Conservation (phyloP, 2,797 vertebrate species). For the Acestrorhynchus altus region DNA sequence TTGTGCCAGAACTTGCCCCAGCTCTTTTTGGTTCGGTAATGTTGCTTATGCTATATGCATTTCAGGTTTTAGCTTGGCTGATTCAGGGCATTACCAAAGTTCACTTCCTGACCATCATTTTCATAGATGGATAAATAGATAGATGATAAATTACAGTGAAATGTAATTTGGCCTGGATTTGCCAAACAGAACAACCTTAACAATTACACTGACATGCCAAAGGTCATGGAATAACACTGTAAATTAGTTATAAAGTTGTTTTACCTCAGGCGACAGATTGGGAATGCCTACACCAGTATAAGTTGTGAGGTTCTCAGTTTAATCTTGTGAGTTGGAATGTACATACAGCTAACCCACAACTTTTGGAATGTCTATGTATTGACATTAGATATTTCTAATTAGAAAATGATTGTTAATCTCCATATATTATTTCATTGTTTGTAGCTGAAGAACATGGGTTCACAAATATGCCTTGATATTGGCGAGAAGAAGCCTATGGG, state of each 20-base stretch:
- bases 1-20: slow-evolving; percentile 82
- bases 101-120: neutral
- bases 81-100: neutral
- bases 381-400: neutral
- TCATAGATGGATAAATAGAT: no score
- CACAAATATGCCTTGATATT: slow-evolving; percentile 75
- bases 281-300: no score
- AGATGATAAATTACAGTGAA: neutral
- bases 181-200: neutral
- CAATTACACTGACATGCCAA: no score
- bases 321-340: no score
- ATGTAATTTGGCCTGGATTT: slow-evolving; percentile 14
- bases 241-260: no score
- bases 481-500: slow-evolving; percentile 74
- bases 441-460: slow-evolving; percentile 81
- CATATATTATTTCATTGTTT: slow-evolving; percentile 21
- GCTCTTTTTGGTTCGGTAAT: slow-evolving; percentile 78
- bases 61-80: neutral
- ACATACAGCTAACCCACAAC: no score
- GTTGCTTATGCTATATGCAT: neutral
- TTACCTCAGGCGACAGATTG: no score
- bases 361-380: no score
- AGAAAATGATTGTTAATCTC: neutral
- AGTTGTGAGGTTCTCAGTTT: no score
- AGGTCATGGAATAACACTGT: no score